Evolutionary conservation across 2,888 invertebrate genomes (phyloP).

Genomic region (Euzophera pinguis): DNA sequence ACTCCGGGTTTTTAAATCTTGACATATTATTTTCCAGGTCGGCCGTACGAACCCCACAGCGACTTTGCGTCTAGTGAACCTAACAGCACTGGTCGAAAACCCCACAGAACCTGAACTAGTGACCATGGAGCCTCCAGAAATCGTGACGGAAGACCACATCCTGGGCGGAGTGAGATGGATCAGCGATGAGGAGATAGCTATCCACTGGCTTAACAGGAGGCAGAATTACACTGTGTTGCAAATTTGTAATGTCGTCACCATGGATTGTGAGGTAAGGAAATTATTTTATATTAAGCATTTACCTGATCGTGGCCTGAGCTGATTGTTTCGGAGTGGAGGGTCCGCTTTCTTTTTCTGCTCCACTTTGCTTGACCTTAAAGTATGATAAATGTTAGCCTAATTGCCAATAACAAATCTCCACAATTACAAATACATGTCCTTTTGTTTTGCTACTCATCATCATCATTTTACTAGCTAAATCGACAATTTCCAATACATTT

Average conservation of each 20-base stretch:
- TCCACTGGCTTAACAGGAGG: conserved; percentile 91
- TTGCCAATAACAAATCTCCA: too few relatives aligned
- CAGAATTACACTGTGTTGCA: conserved; percentile 86
- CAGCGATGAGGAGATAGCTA: conserved; percentile 81
- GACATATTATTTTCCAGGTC: conserved; percentile 56
- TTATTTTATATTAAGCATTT: background rate
- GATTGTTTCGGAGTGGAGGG: too few relatives aligned
- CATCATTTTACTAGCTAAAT: too few relatives aligned
- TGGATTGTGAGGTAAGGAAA: conserved; percentile 43
- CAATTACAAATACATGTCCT: too few relatives aligned
- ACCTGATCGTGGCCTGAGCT: background rate
- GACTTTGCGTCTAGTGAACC: conserved; percentile 81
- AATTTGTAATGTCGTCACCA: conserved; percentile 71
- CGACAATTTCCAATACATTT: too few relatives aligned
- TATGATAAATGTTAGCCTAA: too few relatives aligned
- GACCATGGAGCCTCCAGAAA: conserved; percentile 66
- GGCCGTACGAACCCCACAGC: conserved; percentile 87
- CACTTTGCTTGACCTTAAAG: too few relatives aligned
- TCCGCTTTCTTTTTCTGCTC: too few relatives aligned
- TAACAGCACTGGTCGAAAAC: conserved; percentile 45
- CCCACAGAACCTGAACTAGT: conserved; percentile 37
- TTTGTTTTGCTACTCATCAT: too few relatives aligned
- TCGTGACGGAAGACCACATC: conserved; percentile 81
- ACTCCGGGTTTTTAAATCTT: background rate
- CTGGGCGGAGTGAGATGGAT: conserved; percentile 88